phyloP scores from a whole-genome alignment of 2,113 vertebrate genomes.

The Psittacara wagleri region DNA sequence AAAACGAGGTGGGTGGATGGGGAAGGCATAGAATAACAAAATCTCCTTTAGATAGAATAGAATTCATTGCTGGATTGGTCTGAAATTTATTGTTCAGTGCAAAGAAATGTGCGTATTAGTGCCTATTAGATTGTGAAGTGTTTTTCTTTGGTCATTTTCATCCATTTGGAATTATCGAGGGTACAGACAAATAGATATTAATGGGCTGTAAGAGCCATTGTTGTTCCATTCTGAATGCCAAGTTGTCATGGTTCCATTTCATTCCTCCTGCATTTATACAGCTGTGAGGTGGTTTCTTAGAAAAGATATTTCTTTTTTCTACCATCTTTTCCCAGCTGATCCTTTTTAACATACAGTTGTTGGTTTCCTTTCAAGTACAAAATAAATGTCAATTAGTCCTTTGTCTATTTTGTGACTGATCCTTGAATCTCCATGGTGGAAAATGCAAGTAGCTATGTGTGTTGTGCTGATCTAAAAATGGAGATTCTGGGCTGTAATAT shows the following conservation, averaged over 20 bases:
- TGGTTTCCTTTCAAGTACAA: constrained; percentile 14
- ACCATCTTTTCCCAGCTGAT: background rate
- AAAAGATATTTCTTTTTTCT: background rate
- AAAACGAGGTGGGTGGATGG: rapidly evolving
- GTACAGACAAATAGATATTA: background rate
- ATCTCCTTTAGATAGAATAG: background rate
- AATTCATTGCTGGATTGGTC: background rate
- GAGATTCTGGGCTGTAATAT: background rate
- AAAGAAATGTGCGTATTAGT: background rate
- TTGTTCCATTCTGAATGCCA: background rate
- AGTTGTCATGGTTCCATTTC: background rate
- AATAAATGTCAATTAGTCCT: constrained; percentile 22
- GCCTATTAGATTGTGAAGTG: background rate
- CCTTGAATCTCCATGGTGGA: background rate
- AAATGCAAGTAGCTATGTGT: background rate
- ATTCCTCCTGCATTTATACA: background rate
- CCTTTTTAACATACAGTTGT: background rate
- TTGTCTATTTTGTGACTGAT: background rate
- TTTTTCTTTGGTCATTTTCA: background rate
- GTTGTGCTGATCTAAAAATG: background rate
- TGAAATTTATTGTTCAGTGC: background rate
- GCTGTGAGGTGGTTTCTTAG: background rate
- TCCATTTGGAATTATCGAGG: background rate
- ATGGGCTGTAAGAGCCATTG: background rate
- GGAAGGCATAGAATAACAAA: background rate